Evolutionary conservation across 2,888 invertebrate genomes (phyloP).

Genomic region (Cepaea hortensis): DNA sequence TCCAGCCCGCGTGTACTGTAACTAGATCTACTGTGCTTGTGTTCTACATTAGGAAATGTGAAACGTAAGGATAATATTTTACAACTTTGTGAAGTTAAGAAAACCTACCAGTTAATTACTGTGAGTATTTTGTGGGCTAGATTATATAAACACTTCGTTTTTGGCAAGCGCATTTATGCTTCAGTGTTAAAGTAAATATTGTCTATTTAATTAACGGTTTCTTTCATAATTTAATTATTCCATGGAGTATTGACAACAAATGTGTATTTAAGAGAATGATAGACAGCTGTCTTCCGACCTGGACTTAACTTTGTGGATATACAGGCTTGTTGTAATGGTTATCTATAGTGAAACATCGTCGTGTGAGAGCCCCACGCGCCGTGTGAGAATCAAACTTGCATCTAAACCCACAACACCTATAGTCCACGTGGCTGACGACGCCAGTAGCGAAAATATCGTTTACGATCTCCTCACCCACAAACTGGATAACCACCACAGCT

Average conservation of each 20-base stretch:
- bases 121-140: no score
- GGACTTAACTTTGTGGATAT: not conserved
- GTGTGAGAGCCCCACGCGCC: conserved; percentile 33
- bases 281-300: not conserved
- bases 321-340: conserved; percentile 41
- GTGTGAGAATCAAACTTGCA: conserved; percentile 26
- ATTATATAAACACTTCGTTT: no score
- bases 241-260: conserved; percentile 14
- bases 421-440: not conserved
- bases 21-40: no score
- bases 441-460: conserved; percentile 37
- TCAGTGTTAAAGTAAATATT: no score
- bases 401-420: not conserved
- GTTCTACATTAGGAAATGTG: no score
- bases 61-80: no score
- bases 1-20: not conserved
- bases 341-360: conserved; percentile 24
- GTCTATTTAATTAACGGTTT: no score
- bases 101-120: no score
- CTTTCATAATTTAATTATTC: not conserved
- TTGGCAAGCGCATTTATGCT: no score
- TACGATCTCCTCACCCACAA: conserved; percentile 23
- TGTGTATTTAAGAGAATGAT: not conserved
- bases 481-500: conserved; percentile 31
- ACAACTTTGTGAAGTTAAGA: no score